Base-by-base conservation (phyloP, 2,888 invertebrate species). In the Campaea margaritaria region DNA sequence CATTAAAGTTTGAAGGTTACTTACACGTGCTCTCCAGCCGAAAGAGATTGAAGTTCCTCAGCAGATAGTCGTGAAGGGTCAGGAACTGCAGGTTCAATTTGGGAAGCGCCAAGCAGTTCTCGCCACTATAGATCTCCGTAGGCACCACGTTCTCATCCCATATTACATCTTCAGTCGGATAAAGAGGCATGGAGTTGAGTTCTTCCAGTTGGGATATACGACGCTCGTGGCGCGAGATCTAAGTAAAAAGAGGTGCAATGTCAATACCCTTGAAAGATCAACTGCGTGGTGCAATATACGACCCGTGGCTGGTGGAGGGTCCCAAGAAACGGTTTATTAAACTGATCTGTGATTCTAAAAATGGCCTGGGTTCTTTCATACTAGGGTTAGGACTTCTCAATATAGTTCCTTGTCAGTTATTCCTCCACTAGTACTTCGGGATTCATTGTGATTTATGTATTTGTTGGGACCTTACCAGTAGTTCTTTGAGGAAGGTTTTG, bases 101-200 rank as follows among this genome's bases (percentile, higher is more conserved):
- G 0, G 99, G 99, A 65, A 99, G 91, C 0, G 99, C 99, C 34
- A 99, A 93, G 73, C 98, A 98, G 15, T 96, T 98, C 85, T 99
- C 99, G 0, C 99, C 99, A 42, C 97, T 97, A 89, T 97, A 99
- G 82, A 99, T 99, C 77, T 99, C 99, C 0, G 98, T 97, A 0
- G 99, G 99, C 0, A 99, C 99, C 43, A 99, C 95, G 81, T 99
- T 99, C 85, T 99, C 99, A 86, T 99, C 98, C 99, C 99, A 99
- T 73, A 99, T 98, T 2, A 99, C 96, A 61, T 97, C 96, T 84
- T 99, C 99, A 0, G 99, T 99, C 0, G 99, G 99, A 83, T 99
- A 99, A 0, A 99, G 93, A 0, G 99, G 99, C 98, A 99, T 99
- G 73, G 98, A 97, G 84, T 99, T 99, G 11, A 99, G 89, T 55